Evolutionary conservation across 2,113 vertebrate genomes (phyloP), one percentile per base, ranked within the genome.

Genomic region (Saccopteryx bilineata): DNA sequence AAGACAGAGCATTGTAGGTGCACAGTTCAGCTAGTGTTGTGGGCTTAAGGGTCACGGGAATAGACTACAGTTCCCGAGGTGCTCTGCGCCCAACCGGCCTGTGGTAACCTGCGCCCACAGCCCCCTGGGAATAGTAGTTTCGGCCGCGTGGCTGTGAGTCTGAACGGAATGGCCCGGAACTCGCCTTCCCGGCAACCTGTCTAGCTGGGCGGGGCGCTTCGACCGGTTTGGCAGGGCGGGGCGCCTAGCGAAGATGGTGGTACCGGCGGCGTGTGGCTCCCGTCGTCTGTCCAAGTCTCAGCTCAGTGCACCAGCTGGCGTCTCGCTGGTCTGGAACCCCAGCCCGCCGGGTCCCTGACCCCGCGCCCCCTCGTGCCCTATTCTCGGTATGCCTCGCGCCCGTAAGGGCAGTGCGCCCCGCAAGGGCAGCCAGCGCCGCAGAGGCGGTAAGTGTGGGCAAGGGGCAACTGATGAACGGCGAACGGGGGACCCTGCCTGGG

Each of bases 231-330:
- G 82, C 94, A 79, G 82, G 96, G 93, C 90, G 96, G 96, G 95
- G 90, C 84, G 88, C 95, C 92, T 92, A 68, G 92, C 46, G 98
- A 98, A 98, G 98, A 98, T 98, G 98, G 98, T 98, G 96, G 97
- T 85, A 69, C 92, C 91, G 84, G 92, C 39, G 87, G 97, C 97
- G 92, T 96, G 98, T 96, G 79, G 82, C 93, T 96, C 76, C 69
- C 31, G 92, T 68, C 94, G 75, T 84, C 90, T 91, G 58, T 65
- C n/a, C 39, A 65, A 50, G 54, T 74, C 87, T 90, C 96, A 54
- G 58, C 46, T 39, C 88, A 48, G 86, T 33, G 50, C 83, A 54
- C 56, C n/a, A 63, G 95, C 90, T 68, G 33, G 97, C 83, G 82
- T 93, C 24, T 94, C 28, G 90, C 93, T 82, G 95, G 88, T 71